Evolutionary conservation across 2,888 invertebrate species (phyloP), one percentile per base, ranked within the genome.

Genomic region (Priapulus caudatus): DNA sequence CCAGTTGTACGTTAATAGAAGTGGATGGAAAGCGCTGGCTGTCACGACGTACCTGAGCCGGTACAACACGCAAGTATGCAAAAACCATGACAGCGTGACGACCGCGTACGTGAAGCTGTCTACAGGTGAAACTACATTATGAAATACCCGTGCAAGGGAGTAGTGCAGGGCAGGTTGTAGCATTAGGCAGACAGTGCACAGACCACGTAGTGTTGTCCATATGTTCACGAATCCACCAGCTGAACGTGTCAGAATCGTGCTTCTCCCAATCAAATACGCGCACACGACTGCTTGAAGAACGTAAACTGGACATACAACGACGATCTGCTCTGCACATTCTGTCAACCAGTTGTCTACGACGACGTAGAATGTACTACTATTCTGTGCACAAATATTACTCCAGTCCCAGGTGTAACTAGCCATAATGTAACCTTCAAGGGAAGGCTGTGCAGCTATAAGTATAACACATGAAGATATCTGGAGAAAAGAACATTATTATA

Each of bases 81-180:
- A 77, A 50, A 84, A 72, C 91, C 91, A 91, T 47, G 84, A 77
- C 47, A 87, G 70, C 58, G 81, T 80, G 66, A 86, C 79, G 2
- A 83, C 77, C 45, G 81, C 81, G 20, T 80, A 79, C 46, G 81
- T 72, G 45, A 87, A 77, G 65, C 84, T 81, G 67, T 86, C 83
- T 51, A 83, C 77, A 5, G 82, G 79, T 47, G 65, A 67, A 4
- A 71, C 58, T 4, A 57, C 57, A 50, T 63, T 56, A 23, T 65
- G 56, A 46, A 64, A 57, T 47, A 67, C 52, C 50, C 62, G 60
- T 54, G 68, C 64, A 55, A 67, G 59, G 2, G 72, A 52, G 44
- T 69, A 60, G n/a, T n/a, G n/a, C n/a, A n/a, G n/a, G n/a, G n/a
- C n/a, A 24, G 88, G 85, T 56, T 83, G 70, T 43, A 81, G 66